A percentile compares a stretch with the other conserved stretches of the same genome.
phyloP scores from a whole-genome alignment of 2,888 invertebrate species.

The Trichopria drosophilae region DNA sequence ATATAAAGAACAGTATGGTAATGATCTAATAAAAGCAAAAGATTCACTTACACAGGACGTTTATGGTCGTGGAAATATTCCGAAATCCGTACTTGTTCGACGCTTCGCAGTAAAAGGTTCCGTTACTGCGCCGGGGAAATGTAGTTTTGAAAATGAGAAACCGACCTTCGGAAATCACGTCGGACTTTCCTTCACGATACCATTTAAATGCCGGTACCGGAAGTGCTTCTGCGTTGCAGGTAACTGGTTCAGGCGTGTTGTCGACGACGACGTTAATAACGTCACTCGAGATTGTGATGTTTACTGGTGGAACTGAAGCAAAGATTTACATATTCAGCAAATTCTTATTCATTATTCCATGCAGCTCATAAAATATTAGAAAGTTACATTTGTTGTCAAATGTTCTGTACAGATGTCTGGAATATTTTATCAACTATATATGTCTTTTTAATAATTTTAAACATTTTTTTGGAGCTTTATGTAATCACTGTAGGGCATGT shows the following conservation, averaged over 20 bases:
- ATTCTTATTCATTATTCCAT: no score
- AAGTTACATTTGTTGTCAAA: conserved; percentile 2
- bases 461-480: no score
- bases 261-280: conserved; percentile 63
- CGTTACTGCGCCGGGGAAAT: conserved; percentile 72
- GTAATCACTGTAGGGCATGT: no score
- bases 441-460: no score
- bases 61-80: conserved; percentile 70
- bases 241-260: conserved; percentile 63
- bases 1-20: background rate
- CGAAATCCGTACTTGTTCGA: conserved; percentile 78
- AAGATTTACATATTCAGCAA: no score
- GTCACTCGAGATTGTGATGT: conserved; percentile 71
- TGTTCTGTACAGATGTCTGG: no score
- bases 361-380: background rate
- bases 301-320: conserved; percentile 77
- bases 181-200: conserved; percentile 66
- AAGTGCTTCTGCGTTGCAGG: conserved; percentile 68
- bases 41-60: conserved; percentile 80
- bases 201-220: conserved; percentile 75
- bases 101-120: conserved; percentile 78
- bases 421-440: no score
- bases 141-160: conserved; percentile 68
- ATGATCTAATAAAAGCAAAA: conserved; percentile 1
- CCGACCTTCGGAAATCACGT: conserved; percentile 59